phyloP scores from a whole-genome alignment of 2,888 invertebrate species.

The Pecten maximus region DNA sequence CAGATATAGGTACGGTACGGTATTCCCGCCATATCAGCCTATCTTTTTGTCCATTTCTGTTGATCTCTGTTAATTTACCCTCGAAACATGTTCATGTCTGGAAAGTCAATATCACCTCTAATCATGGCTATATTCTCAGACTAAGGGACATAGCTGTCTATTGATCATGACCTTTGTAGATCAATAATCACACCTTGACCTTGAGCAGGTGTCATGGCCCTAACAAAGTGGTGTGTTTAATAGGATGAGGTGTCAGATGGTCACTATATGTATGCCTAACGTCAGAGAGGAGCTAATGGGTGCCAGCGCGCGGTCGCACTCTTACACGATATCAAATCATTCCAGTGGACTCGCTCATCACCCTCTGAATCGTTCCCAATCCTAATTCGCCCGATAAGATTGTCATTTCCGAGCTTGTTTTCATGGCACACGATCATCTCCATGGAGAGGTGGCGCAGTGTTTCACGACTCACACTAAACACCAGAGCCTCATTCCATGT shows the following conservation, averaged over 20 bases:
- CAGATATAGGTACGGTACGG: too few relatives aligned
- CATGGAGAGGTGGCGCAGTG: slow-evolving; percentile 85
- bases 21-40: too few relatives aligned
- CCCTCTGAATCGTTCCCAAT: slow-evolving; percentile 83
- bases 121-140: too few relatives aligned
- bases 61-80: too few relatives aligned
- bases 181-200: too few relatives aligned
- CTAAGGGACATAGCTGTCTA: too few relatives aligned
- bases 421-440: slow-evolving; percentile 87
- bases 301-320: slow-evolving; percentile 78
- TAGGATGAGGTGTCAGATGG: not conserved
- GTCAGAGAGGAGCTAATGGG: slow-evolving; percentile 59
- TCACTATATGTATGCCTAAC: slow-evolving; percentile 39
- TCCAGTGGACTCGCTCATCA: slow-evolving; percentile 77
- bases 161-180: too few relatives aligned
- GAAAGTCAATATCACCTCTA: too few relatives aligned
- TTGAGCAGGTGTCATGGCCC: not conserved
- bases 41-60: too few relatives aligned
- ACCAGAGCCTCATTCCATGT: slow-evolving; percentile 96
- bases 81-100: too few relatives aligned
- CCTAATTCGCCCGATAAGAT: slow-evolving; percentile 85
- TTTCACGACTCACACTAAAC: slow-evolving; percentile 87
- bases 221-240: not conserved
- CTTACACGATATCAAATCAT: slow-evolving; percentile 75
- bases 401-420: slow-evolving; percentile 85